Base-by-base conservation (phyloP, 2,888 invertebrate genomes). In the Iselma pallidipennis region DNA sequence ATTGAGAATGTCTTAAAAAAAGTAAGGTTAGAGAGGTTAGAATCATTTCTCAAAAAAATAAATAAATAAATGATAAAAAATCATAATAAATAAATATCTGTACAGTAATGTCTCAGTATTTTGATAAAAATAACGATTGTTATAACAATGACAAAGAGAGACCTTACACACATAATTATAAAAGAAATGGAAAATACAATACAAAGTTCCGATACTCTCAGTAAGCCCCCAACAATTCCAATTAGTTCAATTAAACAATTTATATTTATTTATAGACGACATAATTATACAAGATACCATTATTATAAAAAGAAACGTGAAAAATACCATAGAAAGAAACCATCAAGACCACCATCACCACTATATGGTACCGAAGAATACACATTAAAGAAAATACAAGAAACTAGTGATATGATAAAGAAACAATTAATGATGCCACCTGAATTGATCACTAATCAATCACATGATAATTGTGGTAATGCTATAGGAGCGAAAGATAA, bases 311-410 rank as follows among this genome's bases (percentile, higher is more conserved):
- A 12, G 45, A 45, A n/a, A 19, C 23, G 23, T 4, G 45, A 23
- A 3, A 45, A 23, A 23, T 23, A 10, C 4, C 21, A 23, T 14
- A 33, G 49, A 16, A 53, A 51, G 14, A 42, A 57, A 53, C 54
- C 57, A 19, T 29, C 57, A 26, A 25, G 55, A 48, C 50, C 69
- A 33, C 49, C 58, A n/a, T 77, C 79, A 14, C 79, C 80, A 19
- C 68, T 76, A 31, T 74, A 74, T 16, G 80, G 79, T 3, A 74
- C 76, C 48, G 80, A 81, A 61, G 81, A 81, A 62, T 76, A 77
- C 60, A 76, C 75, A 57, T 70, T 72, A 50, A 69, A 71, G 48
- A 78, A 79, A 64, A 79, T 81, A 50, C 72, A 78, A 67, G 69
- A 77, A 62, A 77, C 76, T 16, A 80, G 80, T 68, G 78, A 78